A percentile compares a stretch with the other conserved stretches of the same genome.
Conservation (phyloP, 2,113 vertebrate genomes). For the Notiomystis cincta region DNA sequence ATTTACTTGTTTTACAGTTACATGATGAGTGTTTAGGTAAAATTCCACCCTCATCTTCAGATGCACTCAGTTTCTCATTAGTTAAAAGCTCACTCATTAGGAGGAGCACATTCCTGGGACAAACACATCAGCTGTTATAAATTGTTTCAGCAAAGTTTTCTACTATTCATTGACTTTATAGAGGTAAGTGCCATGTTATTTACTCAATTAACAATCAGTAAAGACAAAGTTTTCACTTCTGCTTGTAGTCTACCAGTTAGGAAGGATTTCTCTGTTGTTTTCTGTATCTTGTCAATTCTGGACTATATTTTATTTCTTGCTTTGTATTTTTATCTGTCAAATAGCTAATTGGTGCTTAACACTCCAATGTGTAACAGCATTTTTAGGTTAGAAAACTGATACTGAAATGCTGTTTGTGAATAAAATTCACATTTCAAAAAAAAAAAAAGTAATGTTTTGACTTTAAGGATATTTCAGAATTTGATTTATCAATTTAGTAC, state of each 20-base stretch:
- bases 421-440: background rate
- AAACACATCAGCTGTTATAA: conserved; percentile 26
- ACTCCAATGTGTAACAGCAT: background rate
- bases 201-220: conserved; percentile 1
- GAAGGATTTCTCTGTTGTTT: background rate
- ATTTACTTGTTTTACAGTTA: background rate
- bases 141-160: conserved; percentile 34
- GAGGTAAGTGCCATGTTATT: conserved; percentile 57
- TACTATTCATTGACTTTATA: conserved; percentile 8
- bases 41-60: background rate
- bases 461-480: background rate
- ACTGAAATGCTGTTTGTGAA: background rate
- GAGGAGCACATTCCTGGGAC: conserved; percentile 17
- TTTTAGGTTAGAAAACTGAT: background rate
- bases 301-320: background rate
- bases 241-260: background rate
- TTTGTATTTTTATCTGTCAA: background rate
- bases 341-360: background rate
- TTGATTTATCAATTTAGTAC: background rate
- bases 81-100: conserved; percentile 52
- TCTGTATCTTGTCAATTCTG: background rate
- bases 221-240: background rate
- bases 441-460: background rate
- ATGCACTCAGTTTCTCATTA: conserved; percentile 36
- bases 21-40: background rate